Conservation (phyloP, 2,888 invertebrate species). For the Cephus pulcher region DNA sequence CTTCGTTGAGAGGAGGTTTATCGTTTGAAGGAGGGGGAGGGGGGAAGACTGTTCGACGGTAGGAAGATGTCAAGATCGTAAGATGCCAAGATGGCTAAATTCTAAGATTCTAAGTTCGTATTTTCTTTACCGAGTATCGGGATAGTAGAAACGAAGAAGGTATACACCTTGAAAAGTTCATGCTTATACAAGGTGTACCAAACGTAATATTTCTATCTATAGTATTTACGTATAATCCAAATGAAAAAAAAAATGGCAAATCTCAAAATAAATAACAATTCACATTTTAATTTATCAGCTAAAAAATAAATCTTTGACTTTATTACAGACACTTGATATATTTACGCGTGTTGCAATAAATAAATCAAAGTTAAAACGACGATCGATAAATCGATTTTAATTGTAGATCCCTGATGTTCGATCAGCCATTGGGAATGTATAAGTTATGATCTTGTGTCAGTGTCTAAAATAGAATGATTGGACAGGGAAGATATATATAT, state of each 20-base stretch:
- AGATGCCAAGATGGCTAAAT: background rate
- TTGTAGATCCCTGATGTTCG: background rate
- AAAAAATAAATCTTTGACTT: background rate
- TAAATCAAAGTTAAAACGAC: background rate
- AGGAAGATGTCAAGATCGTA: background rate
- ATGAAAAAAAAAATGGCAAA: background rate
- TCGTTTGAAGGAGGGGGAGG: background rate
- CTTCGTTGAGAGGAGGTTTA: background rate
- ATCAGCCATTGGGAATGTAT: background rate
- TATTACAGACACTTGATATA: background rate
- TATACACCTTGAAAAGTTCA: background rate
- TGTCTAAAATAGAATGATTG: background rate
- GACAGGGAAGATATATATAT: background rate
- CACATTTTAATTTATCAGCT: background rate
- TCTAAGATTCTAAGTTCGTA: background rate
- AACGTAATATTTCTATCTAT: constrained; percentile 8
- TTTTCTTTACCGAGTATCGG: background rate
- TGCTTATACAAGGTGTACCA: constrained; percentile 10
- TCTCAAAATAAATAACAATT: background rate
- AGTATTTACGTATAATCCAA: background rate
- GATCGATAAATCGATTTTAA: background rate
- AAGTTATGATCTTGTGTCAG: background rate
- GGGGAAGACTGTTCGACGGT: background rate
- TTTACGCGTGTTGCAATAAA: background rate
- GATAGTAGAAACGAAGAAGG: background rate